Evolutionary conservation across 2,113 vertebrate genomes (phyloP).

Genomic region (Bungarus multicinctus): DNA sequence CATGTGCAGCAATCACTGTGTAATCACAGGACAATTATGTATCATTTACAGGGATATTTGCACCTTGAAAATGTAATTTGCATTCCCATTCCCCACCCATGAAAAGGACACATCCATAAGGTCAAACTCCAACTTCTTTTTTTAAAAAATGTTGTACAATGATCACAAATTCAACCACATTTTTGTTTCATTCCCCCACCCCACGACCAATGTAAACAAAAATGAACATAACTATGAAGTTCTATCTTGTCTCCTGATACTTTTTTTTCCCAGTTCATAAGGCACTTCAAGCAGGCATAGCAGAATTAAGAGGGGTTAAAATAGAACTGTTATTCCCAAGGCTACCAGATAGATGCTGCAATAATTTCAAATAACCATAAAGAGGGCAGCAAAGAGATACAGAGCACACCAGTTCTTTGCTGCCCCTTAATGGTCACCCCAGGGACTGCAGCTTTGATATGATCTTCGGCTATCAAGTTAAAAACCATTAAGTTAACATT

Average conservation of each 20-base stretch:
- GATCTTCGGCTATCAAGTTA: neutral
- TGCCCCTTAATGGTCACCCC: neutral
- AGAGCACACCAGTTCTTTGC: neutral
- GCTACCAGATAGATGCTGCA: neutral
- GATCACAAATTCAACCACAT: neutral
- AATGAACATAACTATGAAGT: constrained; percentile 17
- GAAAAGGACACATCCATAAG: constrained; percentile 46
- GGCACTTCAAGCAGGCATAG: constrained; percentile 46
- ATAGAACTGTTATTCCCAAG: constrained; percentile 41
- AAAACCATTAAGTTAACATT: constrained; percentile 41
- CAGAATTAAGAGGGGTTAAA: constrained; percentile 50
- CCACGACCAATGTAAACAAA: constrained; percentile 3
- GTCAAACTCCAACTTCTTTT: constrained; percentile 43
- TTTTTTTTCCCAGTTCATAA: constrained; percentile 38
- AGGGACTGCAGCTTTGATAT: neutral
- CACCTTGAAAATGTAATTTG: constrained; percentile 53
- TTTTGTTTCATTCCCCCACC: neutral
- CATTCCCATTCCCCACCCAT: constrained; percentile 19
- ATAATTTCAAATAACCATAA: neutral
- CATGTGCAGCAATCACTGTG: constrained; percentile 55
- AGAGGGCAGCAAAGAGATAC: neutral
- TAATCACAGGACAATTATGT: constrained; percentile 63
- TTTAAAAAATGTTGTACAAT: neutral
- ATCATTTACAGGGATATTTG: constrained; percentile 61
- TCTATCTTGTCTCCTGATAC: constrained; percentile 46